Evolutionary conservation across 2,797 vertebrate species (phyloP).

Genomic region (Hyperoplus lanceolatus): DNA sequence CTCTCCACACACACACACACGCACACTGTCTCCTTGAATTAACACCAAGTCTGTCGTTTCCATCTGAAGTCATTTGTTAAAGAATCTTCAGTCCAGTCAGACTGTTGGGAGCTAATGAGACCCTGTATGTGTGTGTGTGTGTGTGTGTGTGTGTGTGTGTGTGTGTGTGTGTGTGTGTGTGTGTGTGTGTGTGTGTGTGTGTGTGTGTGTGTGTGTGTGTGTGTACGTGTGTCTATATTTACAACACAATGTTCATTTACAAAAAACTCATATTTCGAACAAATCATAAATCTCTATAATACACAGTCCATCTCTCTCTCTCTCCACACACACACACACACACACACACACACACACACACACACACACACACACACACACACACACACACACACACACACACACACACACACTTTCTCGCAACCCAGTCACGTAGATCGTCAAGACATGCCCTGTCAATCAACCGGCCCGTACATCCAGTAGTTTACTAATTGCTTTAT

Average conservation of each 20-base stretch:
- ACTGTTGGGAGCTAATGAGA: conserved; percentile 46
- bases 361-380: background rate
- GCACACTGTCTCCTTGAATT: conserved; percentile 50
- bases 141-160: conserved; percentile 26
- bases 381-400: background rate
- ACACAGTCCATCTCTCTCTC: conserved; percentile 10
- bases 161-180: conserved; percentile 10
- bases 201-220: conserved; percentile 9
- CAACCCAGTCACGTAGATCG: conserved; percentile 55
- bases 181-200: conserved; percentile 13
- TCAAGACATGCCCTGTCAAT: conserved; percentile 70
- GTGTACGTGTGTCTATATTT: background rate
- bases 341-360: background rate
- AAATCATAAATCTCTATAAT: background rate
- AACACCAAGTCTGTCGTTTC: conserved; percentile 44
- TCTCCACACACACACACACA: conserved; percentile 40
- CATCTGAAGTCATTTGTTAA: conserved; percentile 65
- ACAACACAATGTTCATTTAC: conserved; percentile 8
- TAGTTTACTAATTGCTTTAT: conserved; percentile 72
- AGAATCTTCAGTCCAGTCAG: conserved; percentile 52
- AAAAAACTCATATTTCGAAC: background rate
- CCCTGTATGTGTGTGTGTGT: conserved; percentile 10
- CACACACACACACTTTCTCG: background rate
- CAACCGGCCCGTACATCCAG: conserved; percentile 59
- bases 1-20: background rate